Percentiles rank a stretch among this genome's conserved stretches.
Conservation (phyloP, 92 coral and sea anemone species). For the Zoanthus sociatus region DNA sequence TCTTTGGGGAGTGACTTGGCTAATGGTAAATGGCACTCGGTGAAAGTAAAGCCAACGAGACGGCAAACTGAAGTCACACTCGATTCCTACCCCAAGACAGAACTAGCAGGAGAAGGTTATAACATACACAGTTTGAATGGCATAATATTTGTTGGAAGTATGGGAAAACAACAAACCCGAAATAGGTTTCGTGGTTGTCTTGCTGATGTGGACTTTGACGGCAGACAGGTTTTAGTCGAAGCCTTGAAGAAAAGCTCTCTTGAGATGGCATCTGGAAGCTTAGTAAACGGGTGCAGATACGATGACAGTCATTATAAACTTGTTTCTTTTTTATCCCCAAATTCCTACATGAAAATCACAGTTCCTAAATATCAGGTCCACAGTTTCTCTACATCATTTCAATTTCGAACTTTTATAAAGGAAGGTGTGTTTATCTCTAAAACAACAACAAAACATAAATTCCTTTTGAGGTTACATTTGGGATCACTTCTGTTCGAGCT, state of each 20-base stretch:
- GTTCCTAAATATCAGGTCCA: constrained; percentile 64
- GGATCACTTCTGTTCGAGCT: constrained; percentile 75
- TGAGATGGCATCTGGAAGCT: constrained; percentile 45
- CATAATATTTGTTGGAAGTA: constrained; percentile 76
- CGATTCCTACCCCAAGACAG: constrained; percentile 46
- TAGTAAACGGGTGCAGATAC: constrained; percentile 65
- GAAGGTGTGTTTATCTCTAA: constrained; percentile 83
- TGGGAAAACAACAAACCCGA: constrained; percentile 19
- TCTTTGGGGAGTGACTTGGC: constrained; percentile 68
- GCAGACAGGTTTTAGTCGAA: constrained; percentile 54
- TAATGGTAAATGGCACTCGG: constrained; percentile 89
- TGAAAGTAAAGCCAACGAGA: constrained; percentile 68
- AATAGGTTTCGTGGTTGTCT: constrained; percentile 77
- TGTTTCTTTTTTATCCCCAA: constrained; percentile 69
- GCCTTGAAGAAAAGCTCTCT: constrained; percentile 15
- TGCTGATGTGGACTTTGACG: constrained; percentile 72
- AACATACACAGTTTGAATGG: constrained; percentile 61
- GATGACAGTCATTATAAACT: constrained; percentile 62
- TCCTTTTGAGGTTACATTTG: constrained; percentile 66
- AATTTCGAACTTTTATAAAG: constrained; percentile 76
- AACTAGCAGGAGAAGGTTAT: constrained; percentile 58
- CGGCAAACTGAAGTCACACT: constrained; percentile 60
- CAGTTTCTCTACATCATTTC: constrained; percentile 80
- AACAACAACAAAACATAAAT: constrained; percentile 66
- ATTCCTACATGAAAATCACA: constrained; percentile 70